These are phyloP conservation scores for Tragelaphus imberbis DNA, from an alignment of 2,113 vertebrate genomes.

Conservation along the genomic window DNA sequence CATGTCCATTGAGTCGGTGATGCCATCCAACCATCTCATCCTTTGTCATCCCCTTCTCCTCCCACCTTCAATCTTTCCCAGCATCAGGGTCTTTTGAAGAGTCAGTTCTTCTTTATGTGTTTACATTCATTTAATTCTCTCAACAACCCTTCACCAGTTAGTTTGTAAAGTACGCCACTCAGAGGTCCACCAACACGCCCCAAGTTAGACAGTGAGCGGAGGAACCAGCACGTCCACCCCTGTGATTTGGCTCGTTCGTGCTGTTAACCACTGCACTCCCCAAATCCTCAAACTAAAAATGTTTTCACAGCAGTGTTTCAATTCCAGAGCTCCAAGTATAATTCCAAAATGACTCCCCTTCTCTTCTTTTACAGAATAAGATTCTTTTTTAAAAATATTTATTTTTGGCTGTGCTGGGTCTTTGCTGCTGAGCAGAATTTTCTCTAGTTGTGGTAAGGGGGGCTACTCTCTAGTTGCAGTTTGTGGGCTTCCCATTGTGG, in stretches of 20 bases:
- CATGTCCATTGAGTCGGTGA: background rate
- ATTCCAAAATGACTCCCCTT: background rate
- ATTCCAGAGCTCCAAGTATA: background rate
- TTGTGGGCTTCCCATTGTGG: accelerated
- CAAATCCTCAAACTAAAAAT: background rate
- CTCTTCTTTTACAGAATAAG: background rate
- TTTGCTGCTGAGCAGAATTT: background rate
- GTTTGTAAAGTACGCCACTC: background rate
- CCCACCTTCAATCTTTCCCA: background rate
- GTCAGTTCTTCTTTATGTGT: background rate
- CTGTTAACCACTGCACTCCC: background rate
- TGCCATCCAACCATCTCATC: background rate
- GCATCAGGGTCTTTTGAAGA: background rate
- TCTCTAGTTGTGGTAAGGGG: background rate
- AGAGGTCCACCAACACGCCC: background rate
- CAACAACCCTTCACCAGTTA: background rate
- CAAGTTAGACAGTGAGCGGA: background rate
- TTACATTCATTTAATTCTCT: background rate
- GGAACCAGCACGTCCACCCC: background rate
- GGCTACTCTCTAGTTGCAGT: background rate
- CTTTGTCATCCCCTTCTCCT: background rate
- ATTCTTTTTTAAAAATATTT: background rate
- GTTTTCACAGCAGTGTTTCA: background rate
- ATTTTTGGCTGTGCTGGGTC: background rate
- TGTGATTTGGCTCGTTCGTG: background rate